Base-by-base conservation (phyloP, 2,888 invertebrate genomes). In the Andrena dorsata region DNA sequence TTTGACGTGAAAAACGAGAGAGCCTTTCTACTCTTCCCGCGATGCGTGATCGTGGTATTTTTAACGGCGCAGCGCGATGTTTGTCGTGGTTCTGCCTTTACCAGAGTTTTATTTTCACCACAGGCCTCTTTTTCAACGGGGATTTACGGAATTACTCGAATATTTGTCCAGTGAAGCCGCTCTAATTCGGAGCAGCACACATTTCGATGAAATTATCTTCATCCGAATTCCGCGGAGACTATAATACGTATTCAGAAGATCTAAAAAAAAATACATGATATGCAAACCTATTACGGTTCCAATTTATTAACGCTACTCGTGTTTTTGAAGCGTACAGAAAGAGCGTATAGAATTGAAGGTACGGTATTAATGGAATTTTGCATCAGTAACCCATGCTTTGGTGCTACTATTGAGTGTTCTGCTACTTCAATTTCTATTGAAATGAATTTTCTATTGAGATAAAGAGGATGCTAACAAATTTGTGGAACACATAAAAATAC, bases 1-100 rank as follows among this genome's bases (percentile, higher is more conserved):
- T 77, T 76, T 84, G 84, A 84, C 84, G 73, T 85, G 71, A 84
- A 84, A 84, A 84, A 84, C 76, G 85, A 84, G 76, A 76, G 70
- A 74, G 83, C 69, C 82, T 82, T 76, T 68, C 83, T 76, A n/a
- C 76, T 75, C 47, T 71, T 76, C 61, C 61, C 58, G 26, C 68
- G 76, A 82, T 68, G 76, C 82, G 66, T 76, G 76, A 64, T 66
- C 83, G 41, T 72, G 70, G 76, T 82, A 82, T 82, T 82, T 82
- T 82, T 64, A 82, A 82, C 83, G 76, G 70, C 32, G 53, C 53
- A 72, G 72, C 70, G 69, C 63, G 76, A 71, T 58, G 71, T 82
- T 82, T 76, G 82, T 64, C 64, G 56, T 41, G 61, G 65, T 61
- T 61, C 32, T 53, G 58, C 35, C 66, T 65, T 81, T 60, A 51